Conservation (phyloP, 2,888 invertebrate genomes). For the Perithous albicinctus region DNA sequence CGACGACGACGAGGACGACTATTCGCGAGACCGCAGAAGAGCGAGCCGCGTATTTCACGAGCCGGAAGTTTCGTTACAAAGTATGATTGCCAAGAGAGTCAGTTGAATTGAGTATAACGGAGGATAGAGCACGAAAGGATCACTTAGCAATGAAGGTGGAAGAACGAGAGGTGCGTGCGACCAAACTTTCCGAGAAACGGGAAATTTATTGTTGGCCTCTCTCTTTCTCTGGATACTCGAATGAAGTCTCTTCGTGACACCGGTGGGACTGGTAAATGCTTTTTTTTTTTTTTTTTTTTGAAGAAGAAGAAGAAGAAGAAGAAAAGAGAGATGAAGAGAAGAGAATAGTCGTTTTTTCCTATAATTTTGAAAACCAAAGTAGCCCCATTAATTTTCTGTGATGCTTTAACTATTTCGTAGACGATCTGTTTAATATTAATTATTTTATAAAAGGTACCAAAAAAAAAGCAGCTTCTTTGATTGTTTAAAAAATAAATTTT, state of each 20-base stretch:
- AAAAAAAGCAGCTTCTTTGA: too few species aligned
- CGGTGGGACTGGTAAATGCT: too few species aligned
- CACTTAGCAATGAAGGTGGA: slow-evolving; percentile 14
- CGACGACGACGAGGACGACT: slow-evolving; percentile 37
- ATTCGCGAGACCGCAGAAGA: slow-evolving; percentile 26
- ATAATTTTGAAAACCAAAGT: too few species aligned
- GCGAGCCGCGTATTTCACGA: slow-evolving; percentile 11
- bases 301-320: too few species aligned
- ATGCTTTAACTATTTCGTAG: too few species aligned
- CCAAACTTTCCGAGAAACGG: slow-evolving; percentile 70
- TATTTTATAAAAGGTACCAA: too few species aligned
- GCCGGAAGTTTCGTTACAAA: slow-evolving; percentile 67
- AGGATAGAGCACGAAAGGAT: slow-evolving; percentile 25
- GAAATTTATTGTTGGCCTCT: slow-evolving; percentile 64
- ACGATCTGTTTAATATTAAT: too few species aligned
- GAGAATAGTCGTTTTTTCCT: too few species aligned
- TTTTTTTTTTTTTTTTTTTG: too few species aligned
- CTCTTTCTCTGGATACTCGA: not conserved
- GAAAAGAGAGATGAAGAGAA: too few species aligned
- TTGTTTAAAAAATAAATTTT: too few species aligned
- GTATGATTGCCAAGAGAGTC: slow-evolving; percentile 61
- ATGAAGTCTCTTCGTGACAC: not conserved
- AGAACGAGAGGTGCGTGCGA: slow-evolving; percentile 50
- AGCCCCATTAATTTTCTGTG: too few species aligned
- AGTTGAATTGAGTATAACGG: slow-evolving; percentile 63